phyloP scores from a whole-genome alignment of 2,113 vertebrate species.

The Ceratotherium simum region DNA sequence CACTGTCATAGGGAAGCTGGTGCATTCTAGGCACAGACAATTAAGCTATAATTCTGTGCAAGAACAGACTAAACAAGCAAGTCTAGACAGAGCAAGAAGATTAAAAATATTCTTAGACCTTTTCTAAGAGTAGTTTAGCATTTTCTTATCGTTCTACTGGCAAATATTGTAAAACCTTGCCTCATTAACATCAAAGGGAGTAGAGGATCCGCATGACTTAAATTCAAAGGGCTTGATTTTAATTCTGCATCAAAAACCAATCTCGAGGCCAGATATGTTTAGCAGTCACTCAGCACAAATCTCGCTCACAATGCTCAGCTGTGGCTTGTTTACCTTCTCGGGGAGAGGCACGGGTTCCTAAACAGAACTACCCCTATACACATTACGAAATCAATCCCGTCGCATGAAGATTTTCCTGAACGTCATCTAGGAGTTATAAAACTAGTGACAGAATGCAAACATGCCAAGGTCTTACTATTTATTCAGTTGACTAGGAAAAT shows the following conservation, averaged over 20 bases:
- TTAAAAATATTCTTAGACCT: constrained; percentile 64
- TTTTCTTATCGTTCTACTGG: constrained; percentile 51
- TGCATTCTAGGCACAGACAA: constrained; percentile 78
- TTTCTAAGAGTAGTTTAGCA: constrained; percentile 41
- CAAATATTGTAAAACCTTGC: constrained; percentile 59
- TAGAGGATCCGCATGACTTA: constrained; percentile 61
- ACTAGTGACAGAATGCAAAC: not conserved
- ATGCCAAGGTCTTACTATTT: not conserved
- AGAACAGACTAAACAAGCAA: constrained; percentile 79
- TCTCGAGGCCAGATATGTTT: constrained; percentile 54
- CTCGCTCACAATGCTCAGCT: not conserved
- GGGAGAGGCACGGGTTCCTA: not conserved
- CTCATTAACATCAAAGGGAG: constrained; percentile 61
- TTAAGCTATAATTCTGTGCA: constrained; percentile 81
- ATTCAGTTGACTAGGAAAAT: constrained; percentile 19
- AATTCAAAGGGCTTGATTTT: constrained; percentile 62
- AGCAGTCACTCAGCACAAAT: constrained; percentile 59
- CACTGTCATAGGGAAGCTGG: constrained; percentile 62
- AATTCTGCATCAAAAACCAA: constrained; percentile 46
- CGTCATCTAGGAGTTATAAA: not conserved
- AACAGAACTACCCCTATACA: constrained; percentile 28
- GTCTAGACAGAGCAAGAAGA: constrained; percentile 78
- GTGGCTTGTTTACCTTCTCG: constrained; percentile 61
- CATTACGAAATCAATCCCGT: not conserved
- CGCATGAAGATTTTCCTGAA: not conserved